Evolutionary conservation across 2,113 vertebrate genomes (phyloP).

Genomic region (Upupa epops): DNA sequence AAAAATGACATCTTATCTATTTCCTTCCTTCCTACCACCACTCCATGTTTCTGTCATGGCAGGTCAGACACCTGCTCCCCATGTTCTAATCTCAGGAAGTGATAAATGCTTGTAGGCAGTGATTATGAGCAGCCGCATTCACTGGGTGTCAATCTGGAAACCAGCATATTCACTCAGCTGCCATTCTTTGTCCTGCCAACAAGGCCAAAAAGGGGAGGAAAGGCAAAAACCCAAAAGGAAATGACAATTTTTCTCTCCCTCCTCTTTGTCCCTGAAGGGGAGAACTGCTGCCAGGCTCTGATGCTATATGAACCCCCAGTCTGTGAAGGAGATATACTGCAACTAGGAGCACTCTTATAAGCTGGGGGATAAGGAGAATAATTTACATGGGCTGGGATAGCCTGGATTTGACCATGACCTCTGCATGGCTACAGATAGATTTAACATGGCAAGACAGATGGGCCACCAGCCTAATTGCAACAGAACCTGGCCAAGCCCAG

Average conservation of each 20-base stretch:
- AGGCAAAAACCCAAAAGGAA: not conserved
- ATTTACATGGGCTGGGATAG: not conserved
- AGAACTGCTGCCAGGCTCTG: not conserved
- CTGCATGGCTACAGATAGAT: not conserved
- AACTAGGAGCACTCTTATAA: not conserved
- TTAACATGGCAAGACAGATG: not conserved
- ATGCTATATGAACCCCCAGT: fast-evolving
- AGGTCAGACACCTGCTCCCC: constrained; percentile 62
- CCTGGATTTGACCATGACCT: not conserved
- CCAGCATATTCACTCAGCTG: not conserved
- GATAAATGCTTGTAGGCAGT: not conserved
- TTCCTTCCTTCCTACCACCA: not conserved
- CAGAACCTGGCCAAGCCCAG: not conserved
- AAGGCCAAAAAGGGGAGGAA: not conserved
- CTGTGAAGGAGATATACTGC: fast-evolving
- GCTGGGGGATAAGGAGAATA: not conserved
- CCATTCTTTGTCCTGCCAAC: constrained; percentile 12
- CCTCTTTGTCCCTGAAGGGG: not conserved
- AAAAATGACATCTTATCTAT: constrained; percentile 50
- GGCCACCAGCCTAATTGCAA: not conserved
- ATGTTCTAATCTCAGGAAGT: not conserved
- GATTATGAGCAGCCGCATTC: not conserved
- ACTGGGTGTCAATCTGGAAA: not conserved
- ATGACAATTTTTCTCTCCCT: not conserved
- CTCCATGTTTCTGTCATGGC: constrained; percentile 17